Evolutionary conservation across 2,888 invertebrate genomes (phyloP).

Genomic region (Trissolcus brochymenae): DNA sequence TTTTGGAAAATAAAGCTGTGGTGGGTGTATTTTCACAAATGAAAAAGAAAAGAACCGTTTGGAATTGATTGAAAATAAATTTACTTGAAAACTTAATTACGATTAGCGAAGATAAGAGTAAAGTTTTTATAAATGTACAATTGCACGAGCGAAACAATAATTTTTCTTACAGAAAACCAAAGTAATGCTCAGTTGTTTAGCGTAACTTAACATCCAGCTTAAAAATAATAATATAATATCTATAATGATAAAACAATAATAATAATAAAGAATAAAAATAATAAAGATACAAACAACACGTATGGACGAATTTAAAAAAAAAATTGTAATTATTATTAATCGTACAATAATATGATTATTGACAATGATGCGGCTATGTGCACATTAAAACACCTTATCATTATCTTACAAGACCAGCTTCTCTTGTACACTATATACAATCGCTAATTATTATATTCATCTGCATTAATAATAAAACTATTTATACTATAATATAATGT

Average conservation of each 20-base stretch:
- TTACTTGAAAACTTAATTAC: slow-evolving; percentile 54
- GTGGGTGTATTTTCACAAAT: background rate
- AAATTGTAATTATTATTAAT: slow-evolving; percentile 75
- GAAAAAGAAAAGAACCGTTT: slow-evolving; percentile 28
- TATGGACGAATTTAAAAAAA: slow-evolving; percentile 61
- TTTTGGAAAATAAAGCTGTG: too few species aligned
- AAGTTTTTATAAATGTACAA: slow-evolving; percentile 45
- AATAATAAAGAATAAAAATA: slow-evolving; percentile 18
- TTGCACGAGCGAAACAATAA: slow-evolving; percentile 50
- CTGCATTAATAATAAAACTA: slow-evolving; percentile 71
- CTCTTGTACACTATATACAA: slow-evolving; percentile 77
- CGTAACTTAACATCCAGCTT: slow-evolving; percentile 31
- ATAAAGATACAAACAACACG: slow-evolving; percentile 51
- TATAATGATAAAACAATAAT: slow-evolving; percentile 24
- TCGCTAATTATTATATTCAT: slow-evolving; percentile 72
- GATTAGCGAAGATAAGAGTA: slow-evolving; percentile 48
- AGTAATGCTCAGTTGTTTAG: slow-evolving; percentile 44
- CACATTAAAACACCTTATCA: slow-evolving; percentile 79
- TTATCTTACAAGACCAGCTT: slow-evolving; percentile 79
- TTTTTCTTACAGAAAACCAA: slow-evolving; percentile 45
- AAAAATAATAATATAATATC: slow-evolving; percentile 25
- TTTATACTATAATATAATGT: slow-evolving; percentile 63
- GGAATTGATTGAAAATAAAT: slow-evolving; percentile 50
- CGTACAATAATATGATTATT: slow-evolving; percentile 76
- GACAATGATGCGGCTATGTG: slow-evolving; percentile 78